Evolutionary conservation across 2,888 invertebrate genomes (phyloP), one percentile per base, ranked within the genome.

Genomic region (Drosophila barbarae): DNA sequence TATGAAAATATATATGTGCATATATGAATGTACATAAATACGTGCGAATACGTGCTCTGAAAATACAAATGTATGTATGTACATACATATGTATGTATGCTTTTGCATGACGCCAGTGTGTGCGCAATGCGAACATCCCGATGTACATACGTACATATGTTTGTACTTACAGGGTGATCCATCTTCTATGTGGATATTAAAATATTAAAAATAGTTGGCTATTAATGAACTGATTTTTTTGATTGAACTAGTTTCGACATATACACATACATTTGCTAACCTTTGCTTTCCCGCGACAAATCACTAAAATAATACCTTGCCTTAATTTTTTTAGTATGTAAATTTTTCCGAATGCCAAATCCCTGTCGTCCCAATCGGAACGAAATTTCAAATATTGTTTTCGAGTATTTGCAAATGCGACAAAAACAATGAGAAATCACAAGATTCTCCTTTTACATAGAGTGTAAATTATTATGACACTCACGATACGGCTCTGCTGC

Each of bases 51-150:
- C 28, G 32, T 66, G 42, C 60, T 26, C 41, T 41, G 41, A 52
- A 34, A 51, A 58, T 59, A 50, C 21, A 39, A 21, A 47, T 56
- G 39, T 41, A 21, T 74, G 58, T 69, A 67, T 66, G 52, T 41
- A 21, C 18, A 38, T 28, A 46, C 18, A 18, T 18, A 18, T 56
- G 39, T 41, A 21, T 74, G 58, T 69, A 67, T 65, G 52, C 42
- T 55, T 70, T 68, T 51, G 53, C 50, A 49, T 28, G 55, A 55
- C 53, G 52, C 23, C 21, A 42, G 39, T 36, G n/a, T 50, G 32
- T 54, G 23, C 35, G 26, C 28, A 63, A 41, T 36, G 44, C 36
- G 49, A 30, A 39, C 18, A 53, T 49, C 34, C 13, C 38, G 8
- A 39, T 12, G 51, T 36, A 32, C 9, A 12, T 39, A 44, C 13